Evolutionary conservation across 2,888 invertebrate genomes (phyloP), one percentile per base, ranked within the genome.

Genomic region (Eustalomyia histrio): DNA sequence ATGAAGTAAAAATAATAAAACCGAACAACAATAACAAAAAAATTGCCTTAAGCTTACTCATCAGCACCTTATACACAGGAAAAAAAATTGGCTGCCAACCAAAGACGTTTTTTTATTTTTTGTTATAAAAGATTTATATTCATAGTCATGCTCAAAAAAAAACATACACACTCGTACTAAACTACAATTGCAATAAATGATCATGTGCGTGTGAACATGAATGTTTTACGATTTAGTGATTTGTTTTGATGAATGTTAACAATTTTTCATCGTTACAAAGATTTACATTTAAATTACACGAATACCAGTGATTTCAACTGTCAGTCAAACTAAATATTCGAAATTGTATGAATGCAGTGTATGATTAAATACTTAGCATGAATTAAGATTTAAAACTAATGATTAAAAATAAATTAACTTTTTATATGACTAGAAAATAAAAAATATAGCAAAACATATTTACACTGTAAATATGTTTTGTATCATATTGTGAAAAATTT

Each of bases 221-320:
- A 78, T 71, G 78, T 81, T 81, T 81, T 67, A 78, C 78, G 71
- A 75, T 78, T 78, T 75, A 78, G 39, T 81, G 78, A 81, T 78
- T 81, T 81, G 81, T 78, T 74, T 78, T 75, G 67, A 78, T 75
- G 78, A 78, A 81, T 78, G 81, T 78, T 52, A 78, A 75, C 69
- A 78, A 81, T 81, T 78, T 81, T 78, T 81, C 81, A 81, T 75
- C 68, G 69, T 69, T 58, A 58, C 67, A 33, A 53, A 81, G 78
- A 81, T 78, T 81, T 81, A 81, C 78, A 81, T 78, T 81, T 75
- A 81, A 81, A 78, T 75, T 81, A 81, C 81, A 75, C 35, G 71
- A 78, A 78, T 58, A 65, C 43, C 65, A 74, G 29, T 52, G 47
- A 58, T 50, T 72, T 76, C 35, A 64, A 64, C 55, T 81, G 81